Conservation (phyloP, 2,113 vertebrate species). For the Charadrius vociferus region DNA sequence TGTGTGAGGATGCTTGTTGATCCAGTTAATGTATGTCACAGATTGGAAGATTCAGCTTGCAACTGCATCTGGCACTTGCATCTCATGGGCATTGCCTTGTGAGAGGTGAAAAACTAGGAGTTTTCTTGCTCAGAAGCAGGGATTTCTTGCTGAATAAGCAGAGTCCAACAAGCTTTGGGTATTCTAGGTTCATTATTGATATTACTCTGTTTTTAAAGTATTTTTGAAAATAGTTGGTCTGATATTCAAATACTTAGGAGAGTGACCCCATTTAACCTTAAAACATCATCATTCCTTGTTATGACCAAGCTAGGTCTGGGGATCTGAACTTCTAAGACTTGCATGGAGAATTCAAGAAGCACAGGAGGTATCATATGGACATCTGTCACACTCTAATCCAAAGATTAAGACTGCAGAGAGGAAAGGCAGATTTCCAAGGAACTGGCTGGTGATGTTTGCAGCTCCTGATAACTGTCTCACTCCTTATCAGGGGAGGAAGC, state of each 20-base stretch:
- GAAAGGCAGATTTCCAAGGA: neutral
- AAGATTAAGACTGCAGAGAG: neutral
- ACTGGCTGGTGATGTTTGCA: neutral
- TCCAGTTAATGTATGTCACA: neutral
- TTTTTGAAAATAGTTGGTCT: neutral
- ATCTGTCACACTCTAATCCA: neutral
- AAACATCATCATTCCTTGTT: too few species aligned
- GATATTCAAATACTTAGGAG: too few species aligned
- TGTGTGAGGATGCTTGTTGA: neutral
- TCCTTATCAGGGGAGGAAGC: neutral
- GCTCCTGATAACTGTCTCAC: neutral
- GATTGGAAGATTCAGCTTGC: neutral
- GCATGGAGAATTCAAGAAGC: neutral
- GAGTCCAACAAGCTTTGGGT: neutral
- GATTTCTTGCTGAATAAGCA: neutral
- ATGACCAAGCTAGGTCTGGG: neutral
- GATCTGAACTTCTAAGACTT: neutral
- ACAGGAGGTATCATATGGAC: neutral
- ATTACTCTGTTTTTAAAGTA: neutral
- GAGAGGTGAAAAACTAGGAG: neutral
- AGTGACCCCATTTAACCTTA: too few species aligned
- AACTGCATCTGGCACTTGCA: neutral
- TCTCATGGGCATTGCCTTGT: neutral
- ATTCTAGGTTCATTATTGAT: neutral
- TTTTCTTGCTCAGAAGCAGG: neutral